Base-by-base conservation (phyloP, 2,113 vertebrate genomes). In the Mugil cephalus region DNA sequence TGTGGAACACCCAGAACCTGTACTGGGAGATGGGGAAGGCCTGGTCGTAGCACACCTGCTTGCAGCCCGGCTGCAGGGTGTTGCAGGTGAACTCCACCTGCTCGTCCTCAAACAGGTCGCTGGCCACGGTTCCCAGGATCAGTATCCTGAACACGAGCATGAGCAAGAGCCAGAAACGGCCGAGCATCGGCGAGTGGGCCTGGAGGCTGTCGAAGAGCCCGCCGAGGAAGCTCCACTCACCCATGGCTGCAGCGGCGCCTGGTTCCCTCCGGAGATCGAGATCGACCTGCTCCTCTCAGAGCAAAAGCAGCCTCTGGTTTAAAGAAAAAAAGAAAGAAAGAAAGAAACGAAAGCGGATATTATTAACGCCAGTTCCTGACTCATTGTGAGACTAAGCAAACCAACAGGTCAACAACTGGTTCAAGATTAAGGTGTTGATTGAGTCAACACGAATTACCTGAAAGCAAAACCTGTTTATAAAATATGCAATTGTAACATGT, bases 1-100 rank as follows among this genome's bases (percentile, higher is more conserved):
- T 93, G 81, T 97, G 97, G 83, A 98, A 99, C 73, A 98, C 96
- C 94, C 97, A 98, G 92, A 98, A 98, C 82, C 96, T 95, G 89
- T 96, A 98, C 90, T 96, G 96, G 52, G 97, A 98, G 84, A 98
- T 94, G 4, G 97, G 97, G 86, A 98, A 98, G 53, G 96, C 96
- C 47, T 89, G 80, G 38, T 97, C 96, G 42, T 97, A 98, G 88
- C 96, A 98, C 10, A 95, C 95, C 67, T 97, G 96, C 70, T 96
- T 96, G 88, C 96, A 98, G 77, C 97, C 97, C 0, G 96, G 96
- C 91, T 98, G 96, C 60, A 95, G 83, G 2, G 97, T 98, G 92
- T 99, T 98, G 80, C 96, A 99, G 75, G 87, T 89, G 21, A 98
- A 98, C 79, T 97, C 95, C 72, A 87, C 94, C 78, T 97, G 97